Percentiles rank a stretch among this genome's conserved stretches.
These are phyloP conservation scores for Apostichopus parvimensis DNA, from an alignment of 35 echinoderm and acorn worm genomes.

Conservation along the genomic window DNA sequence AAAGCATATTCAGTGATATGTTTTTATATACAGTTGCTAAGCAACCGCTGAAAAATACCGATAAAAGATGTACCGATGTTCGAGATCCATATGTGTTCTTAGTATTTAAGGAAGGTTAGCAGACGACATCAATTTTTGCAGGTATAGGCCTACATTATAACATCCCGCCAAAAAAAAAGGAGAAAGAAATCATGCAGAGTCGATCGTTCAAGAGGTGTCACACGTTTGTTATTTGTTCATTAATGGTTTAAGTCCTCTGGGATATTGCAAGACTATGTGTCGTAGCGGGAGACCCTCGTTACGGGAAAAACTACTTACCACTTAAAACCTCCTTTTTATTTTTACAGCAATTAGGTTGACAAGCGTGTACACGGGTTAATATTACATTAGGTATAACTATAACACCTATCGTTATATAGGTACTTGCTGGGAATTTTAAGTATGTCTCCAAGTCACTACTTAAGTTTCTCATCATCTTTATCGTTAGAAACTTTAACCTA, in stretches of 20 bases:
- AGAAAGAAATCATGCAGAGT: not conserved
- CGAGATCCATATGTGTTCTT: not conserved
- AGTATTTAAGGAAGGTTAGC: not conserved
- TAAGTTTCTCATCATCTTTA: slow-evolving; percentile 31
- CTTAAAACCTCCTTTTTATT: slow-evolving; percentile 38
- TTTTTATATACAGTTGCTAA: not conserved
- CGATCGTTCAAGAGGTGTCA: slow-evolving; percentile 22
- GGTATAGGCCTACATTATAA: not conserved
- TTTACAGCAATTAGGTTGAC: slow-evolving; percentile 45
- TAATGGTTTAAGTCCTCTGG: slow-evolving; percentile 44
- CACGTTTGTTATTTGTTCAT: slow-evolving; percentile 45
- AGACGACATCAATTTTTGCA: not conserved
- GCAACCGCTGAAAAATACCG: not conserved
- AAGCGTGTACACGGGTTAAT: slow-evolving; percentile 47
- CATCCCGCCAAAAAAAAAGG: slow-evolving; percentile 1
- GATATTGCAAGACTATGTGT: slow-evolving; percentile 1
- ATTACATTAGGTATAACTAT: slow-evolving; percentile 17
- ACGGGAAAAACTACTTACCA: slow-evolving; percentile 23
- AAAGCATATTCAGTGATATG: not conserved
- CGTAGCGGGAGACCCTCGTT: slow-evolving; percentile 35
- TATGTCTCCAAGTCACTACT: slow-evolving; percentile 1
- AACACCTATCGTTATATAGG: slow-evolving; percentile 11
- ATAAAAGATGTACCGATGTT: not conserved
- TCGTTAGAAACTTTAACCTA: slow-evolving; percentile 35
- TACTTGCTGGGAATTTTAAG: slow-evolving; percentile 25